These are phyloP conservation scores for Agelaius phoeniceus DNA, from an alignment of 2,113 vertebrate species.

Conservation along the genomic window DNA sequence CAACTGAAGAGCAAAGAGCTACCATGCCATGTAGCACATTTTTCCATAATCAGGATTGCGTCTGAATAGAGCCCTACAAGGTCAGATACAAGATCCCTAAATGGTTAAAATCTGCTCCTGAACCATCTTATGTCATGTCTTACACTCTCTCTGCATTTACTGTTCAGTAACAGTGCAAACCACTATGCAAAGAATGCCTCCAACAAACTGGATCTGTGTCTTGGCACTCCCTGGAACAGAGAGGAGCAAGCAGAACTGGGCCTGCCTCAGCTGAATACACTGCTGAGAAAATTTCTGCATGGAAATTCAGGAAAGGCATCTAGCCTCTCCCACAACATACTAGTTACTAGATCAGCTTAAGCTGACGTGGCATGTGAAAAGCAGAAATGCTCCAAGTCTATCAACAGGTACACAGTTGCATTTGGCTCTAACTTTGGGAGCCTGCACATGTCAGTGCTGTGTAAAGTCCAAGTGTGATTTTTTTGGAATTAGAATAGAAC, in stretches of 20 bases:
- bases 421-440: not conserved
- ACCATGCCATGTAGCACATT: not conserved
- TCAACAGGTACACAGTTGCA: not conserved
- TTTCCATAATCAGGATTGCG: not conserved
- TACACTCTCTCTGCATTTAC: not conserved
- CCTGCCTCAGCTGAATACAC: not conserved
- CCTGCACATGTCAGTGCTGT: not conserved
- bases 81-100: not conserved
- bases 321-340: not conserved
- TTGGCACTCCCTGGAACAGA: not conserved
- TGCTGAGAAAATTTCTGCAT: not conserved
- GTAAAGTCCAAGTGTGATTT: not conserved
- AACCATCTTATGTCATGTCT: not conserved
- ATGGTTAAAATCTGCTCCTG: not conserved
- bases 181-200: not conserved
- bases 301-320: not conserved
- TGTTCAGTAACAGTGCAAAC: not conserved
- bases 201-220: not conserved
- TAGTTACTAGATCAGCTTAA: not conserved
- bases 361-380: not conserved
- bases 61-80: not conserved
- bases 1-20: not conserved
- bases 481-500: not conserved
- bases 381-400: not conserved
- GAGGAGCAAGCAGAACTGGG: not conserved